Percentiles rank a stretch among this genome's conserved stretches.
Conservation (phyloP, 2,113 vertebrate species). For the Haplochromis vanheusdeni region DNA sequence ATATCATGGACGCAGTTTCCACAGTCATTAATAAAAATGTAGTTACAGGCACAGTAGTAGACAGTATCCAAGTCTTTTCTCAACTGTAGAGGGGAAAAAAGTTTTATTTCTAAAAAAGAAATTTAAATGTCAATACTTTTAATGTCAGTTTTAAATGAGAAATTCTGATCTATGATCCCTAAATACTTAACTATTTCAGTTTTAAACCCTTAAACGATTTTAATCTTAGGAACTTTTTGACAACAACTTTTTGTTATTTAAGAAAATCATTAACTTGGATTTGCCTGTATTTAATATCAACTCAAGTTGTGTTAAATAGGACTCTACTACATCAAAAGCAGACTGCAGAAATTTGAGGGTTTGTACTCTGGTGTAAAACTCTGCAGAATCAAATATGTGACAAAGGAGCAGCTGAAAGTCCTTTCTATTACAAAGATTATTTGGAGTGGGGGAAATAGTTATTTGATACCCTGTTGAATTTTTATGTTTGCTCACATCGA, state of each 20-base stretch:
- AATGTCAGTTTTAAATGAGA: not conserved
- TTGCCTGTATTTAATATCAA: not conserved
- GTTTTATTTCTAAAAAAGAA: not conserved
- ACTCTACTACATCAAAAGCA: not conserved
- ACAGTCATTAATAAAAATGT: not conserved
- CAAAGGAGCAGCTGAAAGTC: not conserved
- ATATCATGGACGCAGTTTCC: not conserved
- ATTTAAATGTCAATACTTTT: not conserved
- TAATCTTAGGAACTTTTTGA: not conserved
- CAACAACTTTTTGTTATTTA: not conserved
- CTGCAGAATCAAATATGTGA: not conserved
- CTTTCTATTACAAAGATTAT: not conserved
- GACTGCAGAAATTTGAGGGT: not conserved
- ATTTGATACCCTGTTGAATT: not conserved
- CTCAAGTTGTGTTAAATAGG: not conserved
- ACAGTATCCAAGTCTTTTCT: not conserved
- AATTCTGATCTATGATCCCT: not conserved
- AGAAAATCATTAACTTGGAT: not conserved
- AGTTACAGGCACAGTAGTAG: not conserved
- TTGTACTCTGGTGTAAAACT: not conserved
- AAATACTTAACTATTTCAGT: not conserved
- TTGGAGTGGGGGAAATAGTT: not conserved
- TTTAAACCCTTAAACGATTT: not conserved
- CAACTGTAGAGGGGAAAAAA: not conserved
- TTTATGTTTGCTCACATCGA: not conserved